Evolutionary conservation across 2,113 vertebrate genomes (phyloP), one percentile per base, ranked within the genome.

Genomic region (Cinclus mexicanus): DNA sequence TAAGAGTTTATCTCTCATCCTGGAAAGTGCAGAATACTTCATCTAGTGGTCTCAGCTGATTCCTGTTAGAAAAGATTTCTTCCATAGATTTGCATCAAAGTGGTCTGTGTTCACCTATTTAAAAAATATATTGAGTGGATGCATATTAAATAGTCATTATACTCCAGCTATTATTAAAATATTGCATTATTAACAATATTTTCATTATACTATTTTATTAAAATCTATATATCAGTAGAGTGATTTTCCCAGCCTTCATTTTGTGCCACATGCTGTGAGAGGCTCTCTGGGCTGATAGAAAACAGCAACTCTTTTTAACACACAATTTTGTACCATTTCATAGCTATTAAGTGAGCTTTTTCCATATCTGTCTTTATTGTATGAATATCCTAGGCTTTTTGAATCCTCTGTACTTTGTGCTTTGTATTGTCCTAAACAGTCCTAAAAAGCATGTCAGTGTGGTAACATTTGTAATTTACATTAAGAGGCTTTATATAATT

Each of bases 151-250:
- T n/a, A 83, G 65, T 37, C 41, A 71, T 94, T 89, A 25, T 52
- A 60, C 14, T 53, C 39, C 68, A 80, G 52, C n/a, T 90, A 24
- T 88, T 95, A 90, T 77, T 86, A 95, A 79, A 55, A 53, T 93
- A 86, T 35, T 95, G 52, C 33, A 86, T 92, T 96, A 93, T 92
- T 93, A 95, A 94, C 59, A 94, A 20, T 90, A 83, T 81, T 81
- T 81, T 81, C 15, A 39, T 90, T 70, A 64, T 81, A 19, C 9
- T 61, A 14, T 74, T 68, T 93, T 95, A 97, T 96, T 97, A 93
- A 97, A 96, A 92, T 90, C 88, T 81, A 55, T 95, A 94, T 86
- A 97, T 97, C 95, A 94, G 42, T 56, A 86, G 60, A 83, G 83
- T 93, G 12, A 28, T 33, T 92, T 92, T 93, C 21, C 47, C 35